A percentile compares a stretch with the other conserved stretches of the same genome.
phyloP scores from a whole-genome alignment of 2,113 vertebrate genomes.

The Mastomys natalensis region DNA sequence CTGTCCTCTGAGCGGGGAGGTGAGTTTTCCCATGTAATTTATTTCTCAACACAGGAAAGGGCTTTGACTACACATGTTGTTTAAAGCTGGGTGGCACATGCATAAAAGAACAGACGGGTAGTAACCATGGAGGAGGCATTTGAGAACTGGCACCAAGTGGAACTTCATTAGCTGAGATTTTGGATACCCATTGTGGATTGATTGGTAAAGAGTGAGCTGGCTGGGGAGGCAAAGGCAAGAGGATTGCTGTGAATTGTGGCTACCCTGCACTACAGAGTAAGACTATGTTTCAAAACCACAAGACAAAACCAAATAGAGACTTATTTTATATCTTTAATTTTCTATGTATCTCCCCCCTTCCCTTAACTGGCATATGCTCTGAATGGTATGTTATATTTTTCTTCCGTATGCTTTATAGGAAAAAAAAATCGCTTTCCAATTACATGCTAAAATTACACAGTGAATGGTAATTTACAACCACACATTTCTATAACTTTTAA shows the following conservation, averaged over 20 bases:
- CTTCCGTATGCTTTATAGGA: conserved; percentile 9
- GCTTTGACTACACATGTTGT: not conserved
- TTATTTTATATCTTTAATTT: not conserved
- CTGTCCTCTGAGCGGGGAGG: not conserved
- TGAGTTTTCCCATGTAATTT: not conserved
- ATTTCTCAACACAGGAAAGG: not conserved
- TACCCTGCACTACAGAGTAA: not conserved
- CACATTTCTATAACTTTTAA: not conserved
- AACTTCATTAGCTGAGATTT: not conserved
- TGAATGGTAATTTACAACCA: not conserved
- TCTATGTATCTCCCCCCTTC: not conserved
- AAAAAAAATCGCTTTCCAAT: conserved; percentile 17
- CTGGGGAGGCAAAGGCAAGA: not conserved
- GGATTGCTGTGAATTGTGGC: not conserved
- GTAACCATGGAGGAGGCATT: not conserved
- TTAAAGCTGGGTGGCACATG: not conserved
- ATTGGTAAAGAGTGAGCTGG: not conserved
- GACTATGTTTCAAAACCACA: not conserved
- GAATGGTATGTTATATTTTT: not conserved
- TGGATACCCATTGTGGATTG: not conserved
- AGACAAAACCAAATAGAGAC: not conserved
- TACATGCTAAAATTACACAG: conserved; percentile 21
- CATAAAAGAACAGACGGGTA: not conserved
- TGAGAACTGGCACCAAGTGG: not conserved
- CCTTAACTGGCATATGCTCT: not conserved